Conservation (phyloP, 2,113 vertebrate genomes). For the Chionis minor region DNA sequence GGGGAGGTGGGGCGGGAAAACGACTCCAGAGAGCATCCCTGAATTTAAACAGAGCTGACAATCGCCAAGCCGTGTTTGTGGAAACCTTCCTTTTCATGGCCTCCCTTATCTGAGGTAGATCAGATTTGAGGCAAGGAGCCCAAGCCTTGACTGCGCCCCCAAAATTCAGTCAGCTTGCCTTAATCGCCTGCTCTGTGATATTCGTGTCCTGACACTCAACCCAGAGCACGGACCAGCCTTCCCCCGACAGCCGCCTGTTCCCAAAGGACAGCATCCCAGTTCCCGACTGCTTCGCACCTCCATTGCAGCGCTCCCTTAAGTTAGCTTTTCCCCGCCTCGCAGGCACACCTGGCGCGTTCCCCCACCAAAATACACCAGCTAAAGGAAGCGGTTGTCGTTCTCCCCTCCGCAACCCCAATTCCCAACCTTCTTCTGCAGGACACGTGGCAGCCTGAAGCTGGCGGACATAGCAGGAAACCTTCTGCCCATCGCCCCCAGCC, state of each 20-base stretch:
- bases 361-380: neutral
- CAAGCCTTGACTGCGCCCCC: neutral
- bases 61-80: rapidly evolving
- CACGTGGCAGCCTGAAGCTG: neutral
- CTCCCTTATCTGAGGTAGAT: neutral
- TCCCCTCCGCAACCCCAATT: neutral
- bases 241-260: rapidly evolving
- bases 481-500: neutral
- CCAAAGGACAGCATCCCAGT: neutral
- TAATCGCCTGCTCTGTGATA: neutral
- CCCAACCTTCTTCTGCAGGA: rapidly evolving
- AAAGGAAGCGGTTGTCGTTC: rapidly evolving
- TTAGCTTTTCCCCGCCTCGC: too few species aligned
- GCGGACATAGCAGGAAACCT: neutral
- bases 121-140: neutral
- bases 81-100: neutral
- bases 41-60: neutral
- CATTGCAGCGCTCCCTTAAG: rapidly evolving
- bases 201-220: neutral
- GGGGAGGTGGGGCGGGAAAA: neutral
- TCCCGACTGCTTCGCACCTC: neutral
- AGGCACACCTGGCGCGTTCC: rapidly evolving
- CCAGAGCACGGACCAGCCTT: neutral
- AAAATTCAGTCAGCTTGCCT: neutral
- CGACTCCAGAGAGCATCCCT: neutral